A percentile compares a stretch with the other conserved stretches of the same genome.
phyloP scores from a whole-genome alignment of 2,113 vertebrate species.

The Xiphophorus couchianus region DNA sequence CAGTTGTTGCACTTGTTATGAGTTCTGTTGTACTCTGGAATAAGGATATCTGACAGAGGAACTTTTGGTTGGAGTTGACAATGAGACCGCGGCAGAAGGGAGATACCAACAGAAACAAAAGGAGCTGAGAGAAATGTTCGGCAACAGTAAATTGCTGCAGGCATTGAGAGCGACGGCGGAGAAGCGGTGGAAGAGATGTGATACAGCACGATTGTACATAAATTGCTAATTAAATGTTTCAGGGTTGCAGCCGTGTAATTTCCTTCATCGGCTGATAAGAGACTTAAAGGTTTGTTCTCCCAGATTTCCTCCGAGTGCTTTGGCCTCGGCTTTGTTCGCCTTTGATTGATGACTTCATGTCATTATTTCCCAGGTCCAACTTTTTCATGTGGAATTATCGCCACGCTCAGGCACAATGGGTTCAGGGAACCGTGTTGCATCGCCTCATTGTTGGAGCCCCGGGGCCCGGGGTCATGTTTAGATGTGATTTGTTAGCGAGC shows the following conservation, averaged over 20 bases:
- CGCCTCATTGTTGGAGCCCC: conserved; percentile 52
- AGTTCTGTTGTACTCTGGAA: conserved; percentile 42
- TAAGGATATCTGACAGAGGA: conserved; percentile 36
- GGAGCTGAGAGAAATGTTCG: conserved; percentile 28
- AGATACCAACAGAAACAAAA: conserved; percentile 53
- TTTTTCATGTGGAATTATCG: conserved; percentile 55
- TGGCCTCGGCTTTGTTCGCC: conserved; percentile 61
- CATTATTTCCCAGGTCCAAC: conserved; percentile 50
- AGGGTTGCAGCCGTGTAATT: conserved; percentile 67
- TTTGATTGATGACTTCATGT: conserved; percentile 60
- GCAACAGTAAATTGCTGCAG: conserved; percentile 37
- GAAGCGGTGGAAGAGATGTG: conserved; percentile 54
- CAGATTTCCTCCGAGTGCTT: conserved; percentile 43
- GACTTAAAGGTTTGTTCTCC: conserved; percentile 66
- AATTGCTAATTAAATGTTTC: conserved; percentile 74
- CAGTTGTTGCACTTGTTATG: conserved; percentile 23
- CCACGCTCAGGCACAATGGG: conserved; percentile 5
- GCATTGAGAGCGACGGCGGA: conserved; percentile 44
- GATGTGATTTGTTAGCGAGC: conserved; percentile 54
- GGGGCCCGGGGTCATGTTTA: conserved; percentile 43
- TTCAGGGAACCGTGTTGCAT: conserved; percentile 5
- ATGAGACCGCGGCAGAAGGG: conserved; percentile 41
- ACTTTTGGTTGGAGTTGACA: conserved; percentile 33
- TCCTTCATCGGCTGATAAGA: conserved; percentile 66
- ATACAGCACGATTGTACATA: conserved; percentile 57